Evolutionary conservation across 2,797 vertebrate genomes (phyloP), one percentile per base, ranked within the genome.

Genomic region (Artibeus lituratus): DNA sequence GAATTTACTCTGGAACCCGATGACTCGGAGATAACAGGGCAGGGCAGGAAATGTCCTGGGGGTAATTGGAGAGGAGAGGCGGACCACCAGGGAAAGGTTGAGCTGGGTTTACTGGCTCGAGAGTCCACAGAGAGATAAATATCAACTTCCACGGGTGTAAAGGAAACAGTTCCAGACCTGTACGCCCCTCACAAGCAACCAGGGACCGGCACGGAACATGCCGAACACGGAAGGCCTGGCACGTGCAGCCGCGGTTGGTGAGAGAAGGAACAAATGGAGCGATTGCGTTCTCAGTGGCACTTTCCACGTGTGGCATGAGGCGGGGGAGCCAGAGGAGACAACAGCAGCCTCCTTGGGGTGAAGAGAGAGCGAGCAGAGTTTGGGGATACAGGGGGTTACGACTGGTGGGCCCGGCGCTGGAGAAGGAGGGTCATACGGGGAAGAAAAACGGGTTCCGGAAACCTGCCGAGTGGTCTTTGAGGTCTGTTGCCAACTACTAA

Each of bases 1-100:
- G 14, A 39, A 26, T 29, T 94, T 9, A 0, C 76, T 72, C 35
- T n/a, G 92, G 76, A 87, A 51, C n/a, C 5, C 3, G 47, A 70
- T 90, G 95, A 84, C 89, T 94, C 86, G 42, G 93, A 97, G 93
- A 84, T 62, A 78, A 94, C 35, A 19, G 59, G 59, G 65, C 67
- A 11, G 53, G 62, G 53, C 76, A 32, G 67, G n/a, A 74, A 29
- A 80, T 82, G 80, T 55, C 92, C 57, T 74, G 87, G 47, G 84
- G 87, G 73, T 65, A 82, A 88, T 94, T 82, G 90, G 26, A 57
- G 82, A 77, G 1, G 5, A 16, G 83, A 81, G 62, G 39, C 47
- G 18, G 44, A 74, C 47, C 90, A 65, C 42, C 67, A 90, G 65
- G 11, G 53, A 90, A 77, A 74, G 65, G 3, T 44, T 18, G 69